Evolutionary conservation across 2,888 invertebrate genomes (phyloP).

Genomic region (Yponomeuta malinellus): DNA sequence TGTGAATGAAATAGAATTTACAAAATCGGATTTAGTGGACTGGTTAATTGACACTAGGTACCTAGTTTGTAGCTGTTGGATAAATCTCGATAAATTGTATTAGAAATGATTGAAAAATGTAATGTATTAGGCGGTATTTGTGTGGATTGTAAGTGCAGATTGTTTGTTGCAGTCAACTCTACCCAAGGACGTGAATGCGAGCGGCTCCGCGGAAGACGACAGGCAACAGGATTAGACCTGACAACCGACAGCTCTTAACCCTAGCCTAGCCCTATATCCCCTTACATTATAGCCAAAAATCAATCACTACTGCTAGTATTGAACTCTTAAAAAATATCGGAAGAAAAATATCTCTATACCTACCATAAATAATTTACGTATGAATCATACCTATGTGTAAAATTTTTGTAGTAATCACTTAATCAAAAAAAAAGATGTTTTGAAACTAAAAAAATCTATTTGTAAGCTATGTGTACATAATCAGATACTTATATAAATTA

Average conservation of each 20-base stretch:
- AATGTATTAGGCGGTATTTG: too few species aligned
- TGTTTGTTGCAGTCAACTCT: conserved; percentile 45
- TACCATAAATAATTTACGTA: conserved; percentile 32
- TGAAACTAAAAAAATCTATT: conserved; percentile 30
- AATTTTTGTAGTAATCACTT: background rate
- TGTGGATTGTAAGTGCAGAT: background rate
- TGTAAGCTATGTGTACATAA: conserved; percentile 68
- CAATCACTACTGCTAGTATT: background rate
- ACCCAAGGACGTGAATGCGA: conserved; percentile 66
- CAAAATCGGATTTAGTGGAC: too few species aligned
- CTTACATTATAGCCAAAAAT: background rate
- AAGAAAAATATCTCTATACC: conserved; percentile 20
- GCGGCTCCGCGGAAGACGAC: conserved; percentile 58
- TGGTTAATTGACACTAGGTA: too few species aligned
- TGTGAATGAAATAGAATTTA: too few species aligned
- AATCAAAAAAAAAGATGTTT: conserved; percentile 43
- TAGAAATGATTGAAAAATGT: too few species aligned
- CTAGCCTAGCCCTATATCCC: background rate
- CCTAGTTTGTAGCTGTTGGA: too few species aligned
- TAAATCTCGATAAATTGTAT: too few species aligned
- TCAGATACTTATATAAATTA: conserved; percentile 38
- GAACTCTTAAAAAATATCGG: conserved; percentile 26
- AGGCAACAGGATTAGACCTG: conserved; percentile 57
- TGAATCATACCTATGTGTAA: conserved; percentile 31
- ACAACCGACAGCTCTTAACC: conserved; percentile 17